phyloP scores from a whole-genome alignment of 1,140 invertebrate genomes.

The Philotrypesis tridentata region DNA sequence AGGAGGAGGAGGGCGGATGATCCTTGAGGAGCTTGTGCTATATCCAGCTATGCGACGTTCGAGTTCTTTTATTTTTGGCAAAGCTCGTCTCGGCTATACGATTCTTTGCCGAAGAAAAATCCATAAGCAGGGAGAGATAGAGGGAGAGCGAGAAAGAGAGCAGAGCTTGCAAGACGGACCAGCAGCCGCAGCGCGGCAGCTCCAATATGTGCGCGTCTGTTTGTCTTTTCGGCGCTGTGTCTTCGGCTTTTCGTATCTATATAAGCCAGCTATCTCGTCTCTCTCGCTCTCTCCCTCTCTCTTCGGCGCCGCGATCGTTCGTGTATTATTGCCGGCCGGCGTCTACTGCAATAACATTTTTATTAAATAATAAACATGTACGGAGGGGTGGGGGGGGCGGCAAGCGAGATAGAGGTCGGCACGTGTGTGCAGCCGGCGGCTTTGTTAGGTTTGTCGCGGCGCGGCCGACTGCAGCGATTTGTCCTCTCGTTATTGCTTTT shows the following conservation, averaged over 20 bases:
- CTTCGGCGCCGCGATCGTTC: conserved; percentile 51
- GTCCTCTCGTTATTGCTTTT: conserved; percentile 45
- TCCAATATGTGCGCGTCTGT: conserved; percentile 60
- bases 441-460: conserved; percentile 21
- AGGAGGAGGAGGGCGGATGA: too few relatives aligned
- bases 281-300: too few relatives aligned
- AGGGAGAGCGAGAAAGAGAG: neutral
- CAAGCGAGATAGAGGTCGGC: neutral
- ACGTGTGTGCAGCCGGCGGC: conserved; percentile 21
- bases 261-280: too few relatives aligned
- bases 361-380: conserved; percentile 66
- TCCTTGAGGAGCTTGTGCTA: neutral
- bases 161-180: neutral
- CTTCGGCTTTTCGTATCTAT: neutral
- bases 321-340: conserved; percentile 57
- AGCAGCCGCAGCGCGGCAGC: too few relatives aligned
- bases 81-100: too few relatives aligned
- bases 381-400: neutral
- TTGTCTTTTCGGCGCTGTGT: conserved; percentile 43
- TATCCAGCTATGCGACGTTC: too few relatives aligned
- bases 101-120: neutral
- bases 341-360: conserved; percentile 63
- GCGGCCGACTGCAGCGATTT: conserved; percentile 36
- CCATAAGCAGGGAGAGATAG: neutral
- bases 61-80: too few relatives aligned